Evolutionary conservation across 2,888 invertebrate genomes (phyloP).

Genomic region (Halocaridina rubra): DNA sequence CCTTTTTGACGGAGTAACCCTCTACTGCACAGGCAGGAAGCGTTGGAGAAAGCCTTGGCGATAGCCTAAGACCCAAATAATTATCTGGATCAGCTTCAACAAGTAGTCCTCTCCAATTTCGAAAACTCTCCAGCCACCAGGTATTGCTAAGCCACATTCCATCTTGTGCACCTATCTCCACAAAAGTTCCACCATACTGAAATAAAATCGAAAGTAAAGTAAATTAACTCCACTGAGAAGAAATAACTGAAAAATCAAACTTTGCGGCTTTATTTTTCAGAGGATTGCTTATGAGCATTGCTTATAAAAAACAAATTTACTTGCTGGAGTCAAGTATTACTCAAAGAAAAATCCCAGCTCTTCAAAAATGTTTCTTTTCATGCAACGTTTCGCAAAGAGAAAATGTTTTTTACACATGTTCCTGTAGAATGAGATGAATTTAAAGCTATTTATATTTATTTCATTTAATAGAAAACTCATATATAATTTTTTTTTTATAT

Average conservation of each 20-base stretch:
- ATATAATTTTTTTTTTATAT: too few relatives aligned
- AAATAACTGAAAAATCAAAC: too few relatives aligned
- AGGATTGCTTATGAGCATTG: too few relatives aligned
- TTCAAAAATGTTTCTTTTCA: not conserved
- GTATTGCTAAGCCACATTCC: slow-evolving; percentile 33
- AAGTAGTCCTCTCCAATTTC: slow-evolving; percentile 22
- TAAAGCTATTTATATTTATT: not conserved
- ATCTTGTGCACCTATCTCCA: slow-evolving; percentile 30
- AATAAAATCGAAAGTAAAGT: too few relatives aligned
- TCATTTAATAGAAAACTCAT: too few relatives aligned
- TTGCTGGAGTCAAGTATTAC: too few relatives aligned
- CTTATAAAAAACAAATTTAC: not conserved
- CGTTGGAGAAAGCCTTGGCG: slow-evolving; percentile 4
- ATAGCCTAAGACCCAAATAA: not conserved
- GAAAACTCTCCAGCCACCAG: slow-evolving; percentile 17
- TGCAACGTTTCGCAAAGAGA: not conserved
- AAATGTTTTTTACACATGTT: not conserved
- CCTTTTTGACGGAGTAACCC: too few relatives aligned
- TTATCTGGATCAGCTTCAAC: slow-evolving; percentile 24
- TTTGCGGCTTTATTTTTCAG: too few relatives aligned
- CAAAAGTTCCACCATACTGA: slow-evolving; percentile 9
- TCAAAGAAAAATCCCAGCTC: not conserved
- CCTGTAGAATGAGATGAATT: not conserved
- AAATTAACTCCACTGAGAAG: too few relatives aligned
- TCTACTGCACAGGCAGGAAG: not conserved